Evolutionary conservation across 2,797 vertebrate species (phyloP).

Genomic region (Liasis olivaceus): DNA sequence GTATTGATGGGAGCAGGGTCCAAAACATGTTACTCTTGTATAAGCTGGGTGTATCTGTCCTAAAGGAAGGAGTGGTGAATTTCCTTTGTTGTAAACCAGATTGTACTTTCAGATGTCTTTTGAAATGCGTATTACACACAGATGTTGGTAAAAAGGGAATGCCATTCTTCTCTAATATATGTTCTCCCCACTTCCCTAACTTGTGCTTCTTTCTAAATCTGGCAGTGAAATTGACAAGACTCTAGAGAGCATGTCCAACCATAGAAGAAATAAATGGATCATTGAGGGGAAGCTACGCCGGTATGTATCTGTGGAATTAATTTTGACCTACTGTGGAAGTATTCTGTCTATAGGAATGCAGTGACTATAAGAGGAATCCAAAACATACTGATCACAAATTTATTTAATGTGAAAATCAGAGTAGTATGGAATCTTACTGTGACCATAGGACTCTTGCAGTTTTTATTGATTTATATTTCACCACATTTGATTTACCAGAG

Average conservation of each 20-base stretch:
- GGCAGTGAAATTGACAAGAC: slow-evolving; percentile 95
- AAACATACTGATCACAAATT: neutral
- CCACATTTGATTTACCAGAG: neutral
- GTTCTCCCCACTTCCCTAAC: rapidly evolving
- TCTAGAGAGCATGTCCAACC: slow-evolving; percentile 90
- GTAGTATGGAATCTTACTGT: neutral
- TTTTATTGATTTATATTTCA: neutral
- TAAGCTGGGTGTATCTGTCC: neutral
- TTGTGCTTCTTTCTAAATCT: neutral
- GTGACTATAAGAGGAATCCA: neutral
- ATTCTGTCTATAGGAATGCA: neutral
- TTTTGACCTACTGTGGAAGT: rapidly evolving
- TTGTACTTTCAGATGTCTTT: neutral
- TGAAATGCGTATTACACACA: neutral
- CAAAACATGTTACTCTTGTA: neutral
- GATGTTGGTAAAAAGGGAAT: neutral
- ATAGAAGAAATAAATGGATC: slow-evolving; percentile 95
- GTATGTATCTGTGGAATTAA: slow-evolving; percentile 66
- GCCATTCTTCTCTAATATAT: neutral
- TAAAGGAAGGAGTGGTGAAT: neutral
- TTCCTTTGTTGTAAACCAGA: neutral
- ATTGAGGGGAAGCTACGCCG: slow-evolving; percentile 94
- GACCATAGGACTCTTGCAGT: neutral
- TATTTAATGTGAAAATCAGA: neutral
- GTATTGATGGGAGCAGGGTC: neutral